A percentile compares a stretch with the other conserved stretches of the same genome.
These are phyloP conservation scores for Smutsia gigantea DNA, from an alignment of 2,797 vertebrate species.

Conservation along the genomic window DNA sequence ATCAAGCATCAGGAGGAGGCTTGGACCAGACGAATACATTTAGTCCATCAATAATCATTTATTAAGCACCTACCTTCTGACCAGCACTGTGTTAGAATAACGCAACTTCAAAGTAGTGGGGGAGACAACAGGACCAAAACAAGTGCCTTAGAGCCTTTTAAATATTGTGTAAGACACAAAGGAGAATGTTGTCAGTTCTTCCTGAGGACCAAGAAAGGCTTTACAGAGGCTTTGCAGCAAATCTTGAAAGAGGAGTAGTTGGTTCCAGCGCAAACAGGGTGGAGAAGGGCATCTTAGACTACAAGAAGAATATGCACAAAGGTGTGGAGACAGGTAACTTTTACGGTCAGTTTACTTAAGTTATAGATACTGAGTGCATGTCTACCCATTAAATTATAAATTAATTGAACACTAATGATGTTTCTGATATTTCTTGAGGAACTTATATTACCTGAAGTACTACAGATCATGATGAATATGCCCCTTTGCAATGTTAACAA, in stretches of 20 bases:
- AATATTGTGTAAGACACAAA: neutral
- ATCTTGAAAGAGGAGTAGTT: neutral
- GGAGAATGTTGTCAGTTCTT: neutral
- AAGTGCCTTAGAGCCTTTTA: neutral
- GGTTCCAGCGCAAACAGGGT: neutral
- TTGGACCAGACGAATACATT: neutral
- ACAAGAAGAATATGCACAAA: neutral
- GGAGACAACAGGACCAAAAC: neutral
- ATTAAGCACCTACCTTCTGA: neutral
- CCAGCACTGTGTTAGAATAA: neutral
- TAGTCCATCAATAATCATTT: neutral
- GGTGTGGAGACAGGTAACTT: neutral
- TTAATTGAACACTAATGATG: neutral
- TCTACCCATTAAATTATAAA: neutral
- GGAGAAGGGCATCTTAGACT: neutral
- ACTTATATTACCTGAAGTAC: neutral
- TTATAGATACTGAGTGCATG: fast-evolving
- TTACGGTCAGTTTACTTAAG: neutral
- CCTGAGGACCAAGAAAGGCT: neutral
- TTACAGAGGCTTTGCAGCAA: neutral
- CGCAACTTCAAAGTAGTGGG: neutral
- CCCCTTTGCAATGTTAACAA: neutral
- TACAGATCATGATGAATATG: neutral
- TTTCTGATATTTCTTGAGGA: neutral
- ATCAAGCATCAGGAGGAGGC: neutral